Evolutionary conservation across 2,797 vertebrate species (phyloP).

Genomic region (Coracias cyanogaster): DNA sequence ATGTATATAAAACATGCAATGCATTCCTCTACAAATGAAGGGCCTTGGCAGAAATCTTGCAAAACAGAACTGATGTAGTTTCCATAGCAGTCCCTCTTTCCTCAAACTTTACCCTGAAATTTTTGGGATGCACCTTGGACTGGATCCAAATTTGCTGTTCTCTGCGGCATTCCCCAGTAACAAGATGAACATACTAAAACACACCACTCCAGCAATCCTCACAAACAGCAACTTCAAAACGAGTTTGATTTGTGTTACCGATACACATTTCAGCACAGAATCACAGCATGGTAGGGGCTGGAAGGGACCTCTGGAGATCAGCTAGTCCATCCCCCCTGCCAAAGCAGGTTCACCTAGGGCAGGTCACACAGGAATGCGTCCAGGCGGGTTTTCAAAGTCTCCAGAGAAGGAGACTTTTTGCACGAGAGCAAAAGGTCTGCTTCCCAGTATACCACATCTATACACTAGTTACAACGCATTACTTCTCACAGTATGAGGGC

Average conservation of each 20-base stretch:
- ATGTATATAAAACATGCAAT: not conserved
- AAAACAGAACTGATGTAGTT: not conserved
- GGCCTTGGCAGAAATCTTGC: not conserved
- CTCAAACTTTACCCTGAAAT: not conserved
- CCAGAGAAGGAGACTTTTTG: not conserved
- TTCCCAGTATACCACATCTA: not conserved
- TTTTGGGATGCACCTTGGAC: rapidly evolving
- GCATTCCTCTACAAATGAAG: not conserved
- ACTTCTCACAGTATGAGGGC: not conserved
- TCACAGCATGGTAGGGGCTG: too few species aligned
- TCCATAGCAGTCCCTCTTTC: not conserved
- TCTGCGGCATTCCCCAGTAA: not conserved
- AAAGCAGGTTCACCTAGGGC: too few species aligned
- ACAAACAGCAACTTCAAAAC: not conserved
- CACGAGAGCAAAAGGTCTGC: not conserved
- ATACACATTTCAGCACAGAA: not conserved
- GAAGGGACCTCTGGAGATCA: too few species aligned
- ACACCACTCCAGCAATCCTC: not conserved
- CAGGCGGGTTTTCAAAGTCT: too few species aligned
- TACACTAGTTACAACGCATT: not conserved
- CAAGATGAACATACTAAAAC: not conserved
- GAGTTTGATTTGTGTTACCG: not conserved
- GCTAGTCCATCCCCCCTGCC: too few species aligned
- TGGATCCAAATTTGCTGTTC: not conserved
- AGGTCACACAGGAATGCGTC: too few species aligned